These are phyloP conservation scores for Pangasius sanitwongsei DNA, from an alignment of 2,797 vertebrate genomes.

Conservation along the genomic window DNA sequence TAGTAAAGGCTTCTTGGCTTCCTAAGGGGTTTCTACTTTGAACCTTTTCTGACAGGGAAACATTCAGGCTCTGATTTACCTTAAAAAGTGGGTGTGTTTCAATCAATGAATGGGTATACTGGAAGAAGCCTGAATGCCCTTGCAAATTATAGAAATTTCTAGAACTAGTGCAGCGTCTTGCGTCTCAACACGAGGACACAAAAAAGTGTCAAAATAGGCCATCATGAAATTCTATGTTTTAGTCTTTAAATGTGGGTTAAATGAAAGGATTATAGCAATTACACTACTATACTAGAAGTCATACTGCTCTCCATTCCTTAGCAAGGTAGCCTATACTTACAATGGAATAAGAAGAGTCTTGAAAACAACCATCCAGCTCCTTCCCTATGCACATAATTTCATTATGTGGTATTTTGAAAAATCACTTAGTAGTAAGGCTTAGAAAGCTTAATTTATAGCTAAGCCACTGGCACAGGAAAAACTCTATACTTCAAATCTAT, in stretches of 20 bases:
- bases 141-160: background rate
- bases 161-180: background rate
- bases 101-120: background rate
- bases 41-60: no score
- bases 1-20: no score
- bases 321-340: background rate
- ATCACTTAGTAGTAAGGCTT: background rate
- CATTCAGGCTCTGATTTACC: no score
- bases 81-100: no score
- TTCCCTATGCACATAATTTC: background rate
- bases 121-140: background rate
- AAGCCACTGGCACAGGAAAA: background rate
- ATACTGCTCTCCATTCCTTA: background rate
- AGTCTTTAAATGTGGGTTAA: background rate
- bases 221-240: background rate
- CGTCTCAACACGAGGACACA: background rate
- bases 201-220: background rate
- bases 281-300: background rate
- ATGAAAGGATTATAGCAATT: background rate
- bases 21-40: no score
- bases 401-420: slow-evolving; percentile 25
- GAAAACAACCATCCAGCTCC: background rate
- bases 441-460: slow-evolving; percentile 19
- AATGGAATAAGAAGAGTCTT: background rate
- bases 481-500: slow-evolving; percentile 13